Base-by-base conservation (phyloP, 2,888 invertebrate genomes). In the Metalampra italica region DNA sequence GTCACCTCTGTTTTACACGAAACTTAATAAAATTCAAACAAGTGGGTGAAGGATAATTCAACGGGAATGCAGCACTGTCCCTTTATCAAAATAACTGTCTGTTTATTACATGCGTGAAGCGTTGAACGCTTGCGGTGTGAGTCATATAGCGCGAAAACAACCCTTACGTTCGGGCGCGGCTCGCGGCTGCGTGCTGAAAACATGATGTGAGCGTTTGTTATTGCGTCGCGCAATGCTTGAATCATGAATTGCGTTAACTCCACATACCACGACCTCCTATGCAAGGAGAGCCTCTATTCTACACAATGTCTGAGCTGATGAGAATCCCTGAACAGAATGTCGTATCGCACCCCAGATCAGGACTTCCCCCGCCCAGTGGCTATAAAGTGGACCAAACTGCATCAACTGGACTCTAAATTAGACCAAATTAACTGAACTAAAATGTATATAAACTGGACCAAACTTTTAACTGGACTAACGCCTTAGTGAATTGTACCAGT, bases 41-140 rank as follows among this genome's bases (percentile, higher is more conserved):
- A 77, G 68, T 84, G 78, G 84, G 85, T 84, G 79, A 87, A 88
- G 86, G 87, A 83, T 84, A 69, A 74, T 74, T 74, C 68, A 66
- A 49, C 51, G 51, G 57, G 57, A 59, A 53, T 52, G 56, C 58
- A 62, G 64, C 36, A 49, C 60, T 50, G 60, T 22, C 22, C 22
- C 22, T 22, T 22, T 22, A 71, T 66, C 43, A 53, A 76, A 75
- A 71, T 73, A 72, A 60, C 59, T 37, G 15, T 12, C 59, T 37
- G 15, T 12, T 38, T 46, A 14, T 39, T 14, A 15, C 9, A 34
- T 51, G 50, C 40, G 34, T 47, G n/a, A 15, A 36, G n/a, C 11
- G 36, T 40, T n/a, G 8, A 32, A 43, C 42, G 29, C 11, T 45
- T 47, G 29, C 42, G 7, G 12, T 40, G n/a, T 49, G 45, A 52